Evolutionary conservation across 1,140 invertebrate species (phyloP), one percentile per base, ranked within the genome.

Genomic region (Centruroides sculpturatus): DNA sequence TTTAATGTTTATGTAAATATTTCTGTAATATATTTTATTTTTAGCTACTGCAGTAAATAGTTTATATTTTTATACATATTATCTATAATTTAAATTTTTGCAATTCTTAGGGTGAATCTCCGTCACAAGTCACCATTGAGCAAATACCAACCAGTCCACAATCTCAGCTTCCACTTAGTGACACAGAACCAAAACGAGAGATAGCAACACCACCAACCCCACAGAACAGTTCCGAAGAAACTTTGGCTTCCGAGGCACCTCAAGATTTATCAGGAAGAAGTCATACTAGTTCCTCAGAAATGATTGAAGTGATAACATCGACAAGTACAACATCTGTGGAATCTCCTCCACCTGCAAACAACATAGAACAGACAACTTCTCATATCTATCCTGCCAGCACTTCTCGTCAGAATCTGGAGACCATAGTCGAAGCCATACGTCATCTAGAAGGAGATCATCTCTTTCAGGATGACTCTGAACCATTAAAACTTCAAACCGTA

Each of bases 351-450:
- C 34, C 47, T 35, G 47, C 10, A 13, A 9, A 6, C 34, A 41
- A n/a, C 10, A 46, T 51, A 12, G 48, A 49, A 49, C 41, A 41
- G 41, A 41, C 41, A 41, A 8, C 41, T 41, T 4, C 47, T 49
- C 34, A 58, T 11, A 48, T 36, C 5, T 54, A 50, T 11, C 35
- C 53, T 7, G 11, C 34, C 48, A 61, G 51, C 34, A 87, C 87
- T 41, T 91, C 89, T 54, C 81, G 91, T 49, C 88, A 94, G 70
- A 98, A 96, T 73, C 77, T 98, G 61, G 92, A 98, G 72, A 97
- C 94, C 3, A 98, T 98, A 63, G 92, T 97, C 8, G 93, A 98
- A 72, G 95, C 95, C 35, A 98, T 98, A 66, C 82, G 92, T 48
- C 93, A 95, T 70, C 76, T 98, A 59, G 95, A 98, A 73, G 93